phyloP scores from a whole-genome alignment of 1,140 invertebrate genomes.

The Drosophila pectinifera region DNA sequence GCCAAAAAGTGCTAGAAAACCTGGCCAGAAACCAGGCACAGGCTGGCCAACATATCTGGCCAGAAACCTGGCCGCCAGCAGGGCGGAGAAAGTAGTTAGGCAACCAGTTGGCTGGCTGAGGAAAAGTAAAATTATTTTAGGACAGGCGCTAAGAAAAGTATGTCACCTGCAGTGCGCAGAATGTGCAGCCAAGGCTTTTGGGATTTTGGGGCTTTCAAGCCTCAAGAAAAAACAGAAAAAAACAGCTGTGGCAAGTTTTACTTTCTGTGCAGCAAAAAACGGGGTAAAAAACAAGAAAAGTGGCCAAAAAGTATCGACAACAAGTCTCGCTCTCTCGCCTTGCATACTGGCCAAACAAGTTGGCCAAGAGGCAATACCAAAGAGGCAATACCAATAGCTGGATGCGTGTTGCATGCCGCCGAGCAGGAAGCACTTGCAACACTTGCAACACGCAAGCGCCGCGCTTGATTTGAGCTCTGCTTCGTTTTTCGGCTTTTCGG shows the following conservation, averaged over 20 bases:
- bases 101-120: slow-evolving; percentile 62
- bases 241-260: slow-evolving; percentile 73
- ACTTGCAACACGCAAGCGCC: slow-evolving; percentile 72
- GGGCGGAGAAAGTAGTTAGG: slow-evolving; percentile 71
- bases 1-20: slow-evolving; percentile 31
- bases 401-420: slow-evolving; percentile 72
- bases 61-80: slow-evolving; percentile 19
- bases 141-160: slow-evolving; percentile 72
- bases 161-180: slow-evolving; percentile 66
- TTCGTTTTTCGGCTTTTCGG: slow-evolving; percentile 29
- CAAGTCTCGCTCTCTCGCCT: slow-evolving; percentile 22
- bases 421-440: slow-evolving; percentile 79
- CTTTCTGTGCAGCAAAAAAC: slow-evolving; percentile 65
- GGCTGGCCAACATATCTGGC: slow-evolving; percentile 9
- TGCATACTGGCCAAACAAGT: slow-evolving; percentile 72
- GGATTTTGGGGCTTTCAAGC: slow-evolving; percentile 16
- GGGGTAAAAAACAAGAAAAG: slow-evolving; percentile 12
- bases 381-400: slow-evolving; percentile 26
- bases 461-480: slow-evolving; percentile 58
- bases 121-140: slow-evolving; percentile 83
- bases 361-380: slow-evolving; percentile 43
- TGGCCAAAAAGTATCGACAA: slow-evolving; percentile 35
- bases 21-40: slow-evolving; percentile 32
- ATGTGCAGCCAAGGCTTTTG: slow-evolving; percentile 37
- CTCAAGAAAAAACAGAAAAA: slow-evolving; percentile 19